These are phyloP conservation scores for Serrognathus titanus DNA, from an alignment of 2,888 invertebrate genomes.

Conservation along the genomic window DNA sequence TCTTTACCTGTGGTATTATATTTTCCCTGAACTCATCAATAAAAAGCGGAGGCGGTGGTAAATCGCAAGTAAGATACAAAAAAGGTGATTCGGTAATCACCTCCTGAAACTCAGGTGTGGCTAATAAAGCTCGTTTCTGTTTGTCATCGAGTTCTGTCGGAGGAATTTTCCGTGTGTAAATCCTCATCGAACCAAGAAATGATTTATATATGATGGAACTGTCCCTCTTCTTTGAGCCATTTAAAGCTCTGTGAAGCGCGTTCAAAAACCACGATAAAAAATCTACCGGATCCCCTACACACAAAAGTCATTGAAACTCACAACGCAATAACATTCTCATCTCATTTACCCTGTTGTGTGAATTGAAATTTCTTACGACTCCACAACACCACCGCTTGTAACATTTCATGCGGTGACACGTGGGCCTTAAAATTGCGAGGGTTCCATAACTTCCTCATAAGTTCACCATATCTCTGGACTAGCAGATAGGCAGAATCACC, in stretches of 20 bases:
- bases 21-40: slow-evolving; percentile 98
- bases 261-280: slow-evolving; percentile 98
- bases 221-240: slow-evolving; percentile 82
- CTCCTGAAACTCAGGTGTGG: slow-evolving; percentile 84
- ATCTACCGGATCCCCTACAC: slow-evolving; percentile 89
- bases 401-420: slow-evolving; percentile 99
- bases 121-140: slow-evolving; percentile 73
- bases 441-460: slow-evolving; percentile 98
- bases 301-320: too few relatives aligned
- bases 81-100: slow-evolving; percentile 89
- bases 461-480: slow-evolving; percentile 90
- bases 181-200: slow-evolving; percentile 88
- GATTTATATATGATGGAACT: slow-evolving; percentile 94
- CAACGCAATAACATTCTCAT: too few relatives aligned
- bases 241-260: slow-evolving; percentile 89
- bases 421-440: slow-evolving; percentile 98
- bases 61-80: slow-evolving; percentile 93
- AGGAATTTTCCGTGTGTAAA: slow-evolving; percentile 88
- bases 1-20: slow-evolving; percentile 90
- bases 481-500: slow-evolving; percentile 91
- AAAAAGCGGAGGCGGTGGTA: slow-evolving; percentile 95
- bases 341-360: slow-evolving; percentile 81
- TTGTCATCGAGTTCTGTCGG: slow-evolving; percentile 89
- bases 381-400: slow-evolving; percentile 96
- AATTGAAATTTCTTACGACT: slow-evolving; percentile 97